These are phyloP conservation scores for Ptilorrhoa leucosticta DNA, from an alignment of 2,113 vertebrate species.

Conservation along the genomic window DNA sequence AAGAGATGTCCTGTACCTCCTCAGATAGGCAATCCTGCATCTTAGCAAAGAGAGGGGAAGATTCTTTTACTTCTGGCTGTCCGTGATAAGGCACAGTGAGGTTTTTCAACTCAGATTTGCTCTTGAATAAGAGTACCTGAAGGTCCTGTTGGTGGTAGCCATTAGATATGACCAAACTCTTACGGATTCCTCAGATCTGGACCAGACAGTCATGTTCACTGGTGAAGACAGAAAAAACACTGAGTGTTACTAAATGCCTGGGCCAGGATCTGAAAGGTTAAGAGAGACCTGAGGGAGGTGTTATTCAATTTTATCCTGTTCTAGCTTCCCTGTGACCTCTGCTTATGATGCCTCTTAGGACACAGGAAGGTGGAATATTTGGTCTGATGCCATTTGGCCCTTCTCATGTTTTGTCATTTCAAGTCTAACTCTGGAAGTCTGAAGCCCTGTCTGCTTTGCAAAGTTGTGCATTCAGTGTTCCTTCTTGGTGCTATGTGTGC, in stretches of 20 bases:
- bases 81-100: neutral
- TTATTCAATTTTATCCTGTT: neutral
- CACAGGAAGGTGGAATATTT: neutral
- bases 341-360: neutral
- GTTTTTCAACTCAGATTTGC: neutral
- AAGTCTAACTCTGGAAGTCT: neutral
- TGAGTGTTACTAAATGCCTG: neutral
- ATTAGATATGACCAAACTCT: neutral
- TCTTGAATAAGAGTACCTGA: neutral
- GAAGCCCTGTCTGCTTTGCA: neutral
- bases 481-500: neutral
- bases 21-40: neutral
- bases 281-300: neutral
- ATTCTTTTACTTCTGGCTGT: neutral
- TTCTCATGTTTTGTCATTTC: neutral
- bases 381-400: neutral
- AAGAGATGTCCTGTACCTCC: neutral
- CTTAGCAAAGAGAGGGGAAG: neutral
- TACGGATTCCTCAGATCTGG: neutral
- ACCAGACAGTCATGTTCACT: neutral
- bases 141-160: neutral
- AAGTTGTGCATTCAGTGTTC: neutral
- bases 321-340: neutral
- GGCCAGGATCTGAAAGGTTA: neutral
- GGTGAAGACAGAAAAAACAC: neutral